phyloP scores from a whole-genome alignment of 2,888 invertebrate genomes.

The Venusia cambrica region DNA sequence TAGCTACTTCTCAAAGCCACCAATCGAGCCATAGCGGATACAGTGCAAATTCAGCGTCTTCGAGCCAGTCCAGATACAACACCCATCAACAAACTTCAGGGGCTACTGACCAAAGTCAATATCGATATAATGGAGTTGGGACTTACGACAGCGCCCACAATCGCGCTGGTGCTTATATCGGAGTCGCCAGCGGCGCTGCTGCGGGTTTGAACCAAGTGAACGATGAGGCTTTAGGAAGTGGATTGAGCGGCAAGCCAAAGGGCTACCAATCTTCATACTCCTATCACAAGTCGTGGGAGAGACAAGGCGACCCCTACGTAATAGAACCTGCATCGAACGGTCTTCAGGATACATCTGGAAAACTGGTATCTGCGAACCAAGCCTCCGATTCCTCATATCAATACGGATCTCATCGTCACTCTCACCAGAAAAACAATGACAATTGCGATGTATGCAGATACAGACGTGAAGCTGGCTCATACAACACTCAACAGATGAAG shows the following conservation, averaged over 20 bases:
- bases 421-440: slow-evolving; percentile 37
- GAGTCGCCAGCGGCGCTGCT: slow-evolving; percentile 20
- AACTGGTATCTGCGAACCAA: slow-evolving; percentile 43
- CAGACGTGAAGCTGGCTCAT: slow-evolving; percentile 55
- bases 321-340: slow-evolving; percentile 56
- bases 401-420: slow-evolving; percentile 44
- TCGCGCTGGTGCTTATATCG: slow-evolving; percentile 13
- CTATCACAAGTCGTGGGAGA: slow-evolving; percentile 77
- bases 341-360: slow-evolving; percentile 43
- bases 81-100: slow-evolving; percentile 34
- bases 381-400: slow-evolving; percentile 40
- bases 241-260: slow-evolving; percentile 56
- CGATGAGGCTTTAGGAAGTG: too few relatives aligned
- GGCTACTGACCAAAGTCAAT: slow-evolving; percentile 34
- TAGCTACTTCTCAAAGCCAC: slow-evolving; percentile 37
- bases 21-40: slow-evolving; percentile 42
- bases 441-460: slow-evolving; percentile 56
- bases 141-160: slow-evolving; percentile 10
- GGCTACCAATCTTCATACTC: slow-evolving; percentile 73
- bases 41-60: slow-evolving; percentile 42
- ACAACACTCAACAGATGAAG: slow-evolving; percentile 36
- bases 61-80: slow-evolving; percentile 45
- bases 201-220: slow-evolving; percentile 40
- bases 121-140: too few relatives aligned
- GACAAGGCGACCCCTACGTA: slow-evolving; percentile 72